phyloP scores from a whole-genome alignment of 2,888 invertebrate species.

The Boloria euphrosyne region DNA sequence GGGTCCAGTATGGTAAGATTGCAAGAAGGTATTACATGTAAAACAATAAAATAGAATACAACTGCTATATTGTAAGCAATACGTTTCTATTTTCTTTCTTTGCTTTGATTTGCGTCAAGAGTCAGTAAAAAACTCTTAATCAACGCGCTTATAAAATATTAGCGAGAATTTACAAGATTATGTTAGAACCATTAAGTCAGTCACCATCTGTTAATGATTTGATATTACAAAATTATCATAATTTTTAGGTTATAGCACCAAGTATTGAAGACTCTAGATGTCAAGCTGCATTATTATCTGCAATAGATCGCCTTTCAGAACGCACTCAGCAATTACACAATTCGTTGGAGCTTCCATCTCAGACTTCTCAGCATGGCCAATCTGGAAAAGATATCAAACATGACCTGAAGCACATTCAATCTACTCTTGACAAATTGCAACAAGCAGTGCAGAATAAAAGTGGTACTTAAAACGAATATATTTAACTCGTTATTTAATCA shows the following conservation, averaged over 20 bases:
- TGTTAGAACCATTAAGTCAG: no score
- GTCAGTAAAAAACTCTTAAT: no score
- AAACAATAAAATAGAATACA: no score
- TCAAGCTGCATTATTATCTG: constrained; percentile 42
- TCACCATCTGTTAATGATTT: no score
- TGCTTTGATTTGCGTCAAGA: no score
- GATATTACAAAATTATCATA: constrained; percentile 11
- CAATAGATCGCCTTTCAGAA: constrained; percentile 42
- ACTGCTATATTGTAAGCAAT: no score
- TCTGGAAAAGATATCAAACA: constrained; percentile 13
- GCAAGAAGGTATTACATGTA: no score
- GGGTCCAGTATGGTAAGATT: no score
- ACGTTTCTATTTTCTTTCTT: no score
- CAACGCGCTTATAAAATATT: no score
- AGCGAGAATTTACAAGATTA: no score
- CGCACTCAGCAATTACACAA: constrained; percentile 40
- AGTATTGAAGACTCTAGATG: constrained; percentile 46
- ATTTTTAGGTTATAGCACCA: constrained; percentile 48
- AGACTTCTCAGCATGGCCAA: constrained; percentile 14
- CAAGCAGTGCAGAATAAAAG: constrained; percentile 1
- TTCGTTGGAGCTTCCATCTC: constrained; percentile 15
- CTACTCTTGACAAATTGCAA: constrained; percentile 13
- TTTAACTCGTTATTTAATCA: background rate
- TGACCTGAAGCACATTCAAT: constrained; percentile 6
- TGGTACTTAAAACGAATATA: background rate